Evolutionary conservation across 2,113 vertebrate genomes (phyloP), one percentile per base, ranked within the genome.

Genomic region (Anolis carolinensis): DNA sequence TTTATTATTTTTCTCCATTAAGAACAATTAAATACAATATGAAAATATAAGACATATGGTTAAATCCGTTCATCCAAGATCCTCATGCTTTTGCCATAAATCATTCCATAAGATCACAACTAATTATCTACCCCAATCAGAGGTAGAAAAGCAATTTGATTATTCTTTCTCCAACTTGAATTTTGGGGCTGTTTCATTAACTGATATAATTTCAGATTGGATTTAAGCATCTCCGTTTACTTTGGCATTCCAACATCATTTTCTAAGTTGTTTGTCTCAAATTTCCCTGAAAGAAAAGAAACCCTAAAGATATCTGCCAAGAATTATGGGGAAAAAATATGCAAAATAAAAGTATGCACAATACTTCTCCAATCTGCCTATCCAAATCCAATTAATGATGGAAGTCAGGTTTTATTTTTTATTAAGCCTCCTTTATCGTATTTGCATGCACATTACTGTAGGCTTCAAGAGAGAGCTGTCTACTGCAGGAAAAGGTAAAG

Each of bases 91-190:
- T n/a, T n/a, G n/a, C n/a, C n/a, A n/a, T n/a, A n/a, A n/a, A n/a
- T n/a, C n/a, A n/a, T n/a, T n/a, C n/a, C n/a, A n/a, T 81, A 93
- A 89, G 93, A 90, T 92, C 89, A 92, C 89, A 93, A 93, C 88
- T 92, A 91, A 89, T 91, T 92, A 88, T 91, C 86, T 83, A 76
- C n/a, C n/a, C n/a, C n/a, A n/a, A n/a, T 90, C 82, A 90, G 82
- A 89, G 89, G 82, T 88, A 80, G 90, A 91, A 90, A 90, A 85
- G 87, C 89, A 93, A 91, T 84, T 93, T 93, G 89, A 86, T 88
- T 88, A 81, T 85, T 21, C 78, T 71, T 87, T 79, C 79, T 89
- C 70, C 87, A 83, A 80, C 30, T 62, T 23, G 2, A 5, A 1
- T 84, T 92, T 75, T 88, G 84, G 87, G 84, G 76, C 83, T 18